phyloP scores from a whole-genome alignment of 92 coral and sea anemone species.

The Desmophyllum pertusum region DNA sequence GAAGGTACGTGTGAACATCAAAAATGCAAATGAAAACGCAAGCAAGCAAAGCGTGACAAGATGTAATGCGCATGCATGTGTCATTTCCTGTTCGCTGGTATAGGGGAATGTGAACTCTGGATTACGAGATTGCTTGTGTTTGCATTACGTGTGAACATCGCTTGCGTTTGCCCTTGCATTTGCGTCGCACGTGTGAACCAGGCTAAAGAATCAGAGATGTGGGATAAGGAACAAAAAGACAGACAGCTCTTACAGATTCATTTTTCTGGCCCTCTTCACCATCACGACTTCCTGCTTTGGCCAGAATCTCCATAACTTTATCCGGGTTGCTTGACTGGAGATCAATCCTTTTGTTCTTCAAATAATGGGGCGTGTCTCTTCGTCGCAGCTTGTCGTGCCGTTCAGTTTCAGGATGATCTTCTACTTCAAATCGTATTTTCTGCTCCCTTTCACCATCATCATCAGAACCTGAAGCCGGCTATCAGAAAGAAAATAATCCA shows the following conservation, averaged over 20 bases:
- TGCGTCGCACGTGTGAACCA: too few relatives aligned
- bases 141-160: too few relatives aligned
- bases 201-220: background rate
- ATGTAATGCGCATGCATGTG: too few relatives aligned
- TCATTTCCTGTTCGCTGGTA: too few relatives aligned
- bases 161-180: too few relatives aligned
- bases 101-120: too few relatives aligned
- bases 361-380: constrained; percentile 95
- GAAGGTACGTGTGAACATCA: too few relatives aligned
- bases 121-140: too few relatives aligned
- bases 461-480: constrained; percentile 51
- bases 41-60: too few relatives aligned
- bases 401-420: constrained; percentile 91
- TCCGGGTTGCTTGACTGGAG: constrained; percentile 80
- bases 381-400: constrained; percentile 77
- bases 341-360: constrained; percentile 89
- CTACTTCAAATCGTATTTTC: constrained; percentile 88
- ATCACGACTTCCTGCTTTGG: constrained; percentile 75
- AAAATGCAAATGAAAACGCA: too few relatives aligned
- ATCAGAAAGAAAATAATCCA: background rate
- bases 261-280: constrained; percentile 45
- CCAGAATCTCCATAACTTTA: constrained; percentile 90
- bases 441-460: constrained; percentile 76
- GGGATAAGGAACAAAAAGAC: background rate
- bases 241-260: constrained; percentile 39